Base-by-base conservation (phyloP, 2,888 invertebrate species). In the Chloroclysta siterata region DNA sequence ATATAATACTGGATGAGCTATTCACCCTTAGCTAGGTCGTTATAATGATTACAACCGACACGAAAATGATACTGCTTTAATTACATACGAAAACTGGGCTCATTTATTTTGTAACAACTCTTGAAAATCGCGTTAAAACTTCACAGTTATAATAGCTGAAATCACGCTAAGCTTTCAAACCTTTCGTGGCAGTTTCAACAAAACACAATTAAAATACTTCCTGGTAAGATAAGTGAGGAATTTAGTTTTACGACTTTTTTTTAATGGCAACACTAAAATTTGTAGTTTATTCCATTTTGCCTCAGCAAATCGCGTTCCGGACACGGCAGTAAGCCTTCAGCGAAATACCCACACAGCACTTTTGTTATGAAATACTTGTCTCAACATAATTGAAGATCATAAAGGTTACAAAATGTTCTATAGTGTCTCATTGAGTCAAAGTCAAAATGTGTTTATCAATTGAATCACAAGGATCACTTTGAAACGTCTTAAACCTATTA, bases 31-130 rank as follows among this genome's bases (percentile, higher is more conserved):
- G 54, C 51, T 65, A 15, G 60, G 53, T 57, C 54, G 55, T 55
- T 58, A 72, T 70, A 69, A 82, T 77, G 82, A 84, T 84, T 69
- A 71, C 66, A 15, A 69, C 73, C 63, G 73, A 66, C 79, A 70
- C 78, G 76, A 77, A 74, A 77, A 73, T 71, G 72, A 72, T 70
- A 69, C 70, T 61, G 53, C 55, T 66, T 70, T 72, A 72, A 72
- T 72, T 72, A 69, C 68, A 52, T 47, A 68, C 67, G 52, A 63
- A 63, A 69, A 72, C 66, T 67, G 61, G 54, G 60, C 64, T 60
- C 68, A 65, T 69, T 68, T 68, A 58, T 70, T 66, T 61, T 22
- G 52, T 66, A 60, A 65, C 44, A 65, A 64, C 61, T 65, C 73
- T 73, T 68, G 70, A 72, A 72, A 69, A 70, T 65, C 69, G 69